Conservation (phyloP, 2,113 vertebrate species). For the Hydropotes inermis region DNA sequence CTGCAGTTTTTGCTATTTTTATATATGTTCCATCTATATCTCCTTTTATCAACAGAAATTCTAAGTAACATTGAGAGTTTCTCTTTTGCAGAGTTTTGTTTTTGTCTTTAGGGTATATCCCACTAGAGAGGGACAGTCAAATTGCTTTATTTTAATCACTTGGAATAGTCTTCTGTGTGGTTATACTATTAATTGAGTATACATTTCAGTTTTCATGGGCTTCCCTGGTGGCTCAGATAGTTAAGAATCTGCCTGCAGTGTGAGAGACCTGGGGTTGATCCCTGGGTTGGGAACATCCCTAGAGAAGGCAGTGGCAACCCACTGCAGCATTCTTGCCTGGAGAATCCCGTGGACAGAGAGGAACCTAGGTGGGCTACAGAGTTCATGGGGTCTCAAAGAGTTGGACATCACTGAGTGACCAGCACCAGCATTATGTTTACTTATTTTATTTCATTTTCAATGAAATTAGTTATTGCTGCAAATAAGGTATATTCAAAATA, state of each 20-base stretch:
- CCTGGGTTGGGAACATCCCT: background rate
- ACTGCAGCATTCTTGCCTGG: background rate
- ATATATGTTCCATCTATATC: background rate
- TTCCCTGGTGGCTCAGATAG: background rate
- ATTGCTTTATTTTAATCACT: background rate
- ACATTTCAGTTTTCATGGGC: background rate
- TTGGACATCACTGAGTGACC: background rate
- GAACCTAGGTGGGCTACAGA: background rate
- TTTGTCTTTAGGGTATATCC: background rate
- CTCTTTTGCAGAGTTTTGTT: background rate
- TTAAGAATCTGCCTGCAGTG: background rate
- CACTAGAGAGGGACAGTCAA: background rate
- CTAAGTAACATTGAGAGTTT: background rate
- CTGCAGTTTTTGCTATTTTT: background rate
- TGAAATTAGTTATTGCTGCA: background rate
- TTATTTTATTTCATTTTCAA: constrained; percentile 14
- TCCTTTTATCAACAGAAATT: background rate
- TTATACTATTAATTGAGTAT: background rate
- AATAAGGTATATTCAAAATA: background rate
- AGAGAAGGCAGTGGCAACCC: background rate
- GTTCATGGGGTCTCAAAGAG: background rate
- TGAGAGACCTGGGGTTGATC: background rate
- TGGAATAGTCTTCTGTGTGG: background rate
- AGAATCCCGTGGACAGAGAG: background rate
- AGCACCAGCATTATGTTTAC: background rate